Base-by-base conservation (phyloP, 1,140 invertebrate species). In the Xylocopa sonorina region DNA sequence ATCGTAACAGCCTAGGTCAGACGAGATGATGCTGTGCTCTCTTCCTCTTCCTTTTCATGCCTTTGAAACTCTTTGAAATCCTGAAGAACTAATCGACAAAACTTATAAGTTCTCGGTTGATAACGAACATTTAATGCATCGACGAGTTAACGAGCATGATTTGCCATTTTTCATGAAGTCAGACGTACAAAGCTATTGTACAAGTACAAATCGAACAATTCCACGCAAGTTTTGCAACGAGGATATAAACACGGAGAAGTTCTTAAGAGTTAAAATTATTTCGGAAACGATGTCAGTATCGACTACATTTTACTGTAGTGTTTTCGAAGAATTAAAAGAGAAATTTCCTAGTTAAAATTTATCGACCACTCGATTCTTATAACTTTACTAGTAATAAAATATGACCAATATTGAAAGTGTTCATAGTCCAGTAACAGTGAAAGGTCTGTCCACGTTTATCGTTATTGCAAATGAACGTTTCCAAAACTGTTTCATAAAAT, bases 51-150 rank as follows among this genome's bases (percentile, higher is more conserved):
- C 63, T 14, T 32, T 74, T 72, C 18, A 34, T 9, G 29, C 50
- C 32, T 24, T 18, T 27, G 9, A 12, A 27, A 27, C 24, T n/a
- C n/a, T 4, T 55, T 12, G 24, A 55, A 55, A 55, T 55, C 5
- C 53, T 29, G 24, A 55, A 55, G 24, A 24, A 12, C 53, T 41
- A 38, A 57, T 66, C 73, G 60, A 46, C 24, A 34, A n/a, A 43
- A 66, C 57, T 76, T 76, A 76, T 34, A 21, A 41, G 46, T 76
- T 66, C 46, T 50, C 43, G n/a, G 24, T 32, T 43, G 46, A 76
- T 55, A 38, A 50, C 18, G 32, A 21, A 46, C 16, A 16, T 74
- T 51, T 29, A 46, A 57, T 29, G 32, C 16, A 57, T 48, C 32
- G n/a, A 24, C 34, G 29, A 66, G 24, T 66, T 74, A 53, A 63